These are phyloP conservation scores for Xenotilapia flavipinnis DNA, from an alignment of 2,113 vertebrate genomes.

Conservation along the genomic window DNA sequence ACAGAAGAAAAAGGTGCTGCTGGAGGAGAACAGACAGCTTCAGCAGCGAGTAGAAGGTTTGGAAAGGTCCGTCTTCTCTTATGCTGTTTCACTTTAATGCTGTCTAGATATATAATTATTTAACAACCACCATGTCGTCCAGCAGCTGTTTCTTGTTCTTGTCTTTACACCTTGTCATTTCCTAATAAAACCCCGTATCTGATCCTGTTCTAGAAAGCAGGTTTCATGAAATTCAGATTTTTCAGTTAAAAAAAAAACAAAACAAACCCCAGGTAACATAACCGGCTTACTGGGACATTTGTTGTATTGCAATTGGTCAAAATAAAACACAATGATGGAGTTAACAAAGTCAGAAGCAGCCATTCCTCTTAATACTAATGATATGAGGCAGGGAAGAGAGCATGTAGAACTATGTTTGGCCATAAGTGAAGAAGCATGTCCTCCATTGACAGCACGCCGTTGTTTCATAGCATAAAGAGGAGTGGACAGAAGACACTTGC, in stretches of 20 bases:
- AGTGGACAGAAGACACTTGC: neutral
- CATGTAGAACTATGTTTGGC: neutral
- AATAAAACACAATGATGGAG: neutral
- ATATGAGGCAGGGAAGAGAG: neutral
- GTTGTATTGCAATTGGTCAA: neutral
- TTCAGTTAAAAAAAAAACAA: neutral
- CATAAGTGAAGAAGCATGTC: neutral
- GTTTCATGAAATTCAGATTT: neutral
- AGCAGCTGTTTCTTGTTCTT: neutral
- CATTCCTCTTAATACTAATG: neutral
- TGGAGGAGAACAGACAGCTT: conserved; percentile 87
- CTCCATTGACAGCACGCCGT: fast-evolving
- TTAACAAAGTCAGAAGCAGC: neutral
- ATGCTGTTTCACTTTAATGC: neutral
- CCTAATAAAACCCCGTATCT: neutral
- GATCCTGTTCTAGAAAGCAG: neutral
- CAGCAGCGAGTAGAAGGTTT: conserved; percentile 80
- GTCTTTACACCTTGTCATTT: neutral
- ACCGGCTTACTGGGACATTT: fast-evolving
- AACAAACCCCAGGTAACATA: neutral
- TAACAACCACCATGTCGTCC: fast-evolving
- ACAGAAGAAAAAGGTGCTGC: conserved; percentile 80
- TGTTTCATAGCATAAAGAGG: neutral
- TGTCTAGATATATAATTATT: neutral
- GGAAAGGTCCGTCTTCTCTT: conserved; percentile 75